Evolutionary conservation across 1,140 invertebrate genomes (phyloP), one percentile per base, ranked within the genome.

Genomic region (Habropoda laboriosa): DNA sequence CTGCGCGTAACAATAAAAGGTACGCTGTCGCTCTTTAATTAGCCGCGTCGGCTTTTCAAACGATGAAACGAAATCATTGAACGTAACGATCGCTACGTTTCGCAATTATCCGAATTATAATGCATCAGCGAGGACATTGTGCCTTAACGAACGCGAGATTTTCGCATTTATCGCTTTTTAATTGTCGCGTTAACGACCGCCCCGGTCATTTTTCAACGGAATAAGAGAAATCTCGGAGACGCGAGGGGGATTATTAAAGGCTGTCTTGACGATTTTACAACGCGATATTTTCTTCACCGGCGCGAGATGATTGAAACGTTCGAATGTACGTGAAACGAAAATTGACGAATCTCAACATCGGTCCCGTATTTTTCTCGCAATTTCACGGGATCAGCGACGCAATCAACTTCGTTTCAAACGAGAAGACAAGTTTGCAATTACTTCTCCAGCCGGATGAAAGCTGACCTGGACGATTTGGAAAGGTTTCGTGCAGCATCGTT

Each of bases 11-110:
- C 32, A 67, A 67, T 45, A 45, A 55, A 67, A 76, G 24, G 21
- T 35, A 47, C n/a, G 8, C 27, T 7, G 24, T 18, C 49, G 49
- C 38, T 7, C 68, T 57, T 75, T 67, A 76, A 67, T 67, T 67
- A 76, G 16, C 21, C 38, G 13, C 12, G 21, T 42, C 24, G 45
- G 21, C 21, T 51, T 38, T 53, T 13, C 45, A 35, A n/a, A 63
- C 24, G 10, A 45, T 38, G 13, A 55, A 67, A 57, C 40, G n/a
- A 47, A 57, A 76, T 67, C 38, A 57, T 16, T 47, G 63, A 16
- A 67, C 24, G 12, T 53, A 51, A 40, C 7, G 24, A 53, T 27
- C 49, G 35, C 18, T 21, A 21, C 60, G 27, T 32, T 10, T n/a
- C 12, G 7, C 27, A 55, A 13, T 67, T 18, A 42, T 18, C 2